These are phyloP conservation scores for Aphidius colemani DNA, from an alignment of 2,888 invertebrate species.

Conservation along the genomic window DNA sequence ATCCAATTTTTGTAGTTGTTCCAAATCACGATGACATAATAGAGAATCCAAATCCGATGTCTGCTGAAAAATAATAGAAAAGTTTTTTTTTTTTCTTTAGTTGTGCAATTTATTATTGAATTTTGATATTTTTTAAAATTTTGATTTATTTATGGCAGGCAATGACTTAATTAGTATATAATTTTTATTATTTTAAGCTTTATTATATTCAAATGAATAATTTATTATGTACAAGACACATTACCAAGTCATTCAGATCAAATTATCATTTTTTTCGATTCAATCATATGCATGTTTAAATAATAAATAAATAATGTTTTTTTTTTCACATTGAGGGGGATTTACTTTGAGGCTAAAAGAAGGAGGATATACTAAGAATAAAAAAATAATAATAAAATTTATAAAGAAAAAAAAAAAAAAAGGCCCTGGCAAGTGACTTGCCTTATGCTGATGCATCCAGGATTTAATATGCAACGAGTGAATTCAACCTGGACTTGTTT, in stretches of 20 bases:
- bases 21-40: constrained; percentile 78
- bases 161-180: background rate
- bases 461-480: constrained; percentile 23
- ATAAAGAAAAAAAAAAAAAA: constrained; percentile 3
- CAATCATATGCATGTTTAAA: too few relatives aligned
- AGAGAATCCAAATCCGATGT: constrained; percentile 80
- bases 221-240: background rate
- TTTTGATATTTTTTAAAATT: too few relatives aligned
- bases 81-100: background rate
- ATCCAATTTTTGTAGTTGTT: constrained; percentile 67
- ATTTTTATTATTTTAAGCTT: background rate
- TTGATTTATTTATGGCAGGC: background rate
- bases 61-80: constrained; percentile 59
- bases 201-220: background rate
- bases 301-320: too few relatives aligned
- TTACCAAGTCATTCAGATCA: too few relatives aligned
- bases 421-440: constrained; percentile 17
- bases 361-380: too few relatives aligned
- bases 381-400: too few relatives aligned
- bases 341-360: too few relatives aligned
- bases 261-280: constrained; percentile 10
- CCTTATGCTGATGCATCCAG: constrained; percentile 21
- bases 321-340: too few relatives aligned
- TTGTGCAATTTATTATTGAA: too few relatives aligned
- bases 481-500: constrained; percentile 7